A percentile compares a stretch with the other conserved stretches of the same genome.
Conservation (phyloP, 2,797 vertebrate species). For the Orestias chungarensis region DNA sequence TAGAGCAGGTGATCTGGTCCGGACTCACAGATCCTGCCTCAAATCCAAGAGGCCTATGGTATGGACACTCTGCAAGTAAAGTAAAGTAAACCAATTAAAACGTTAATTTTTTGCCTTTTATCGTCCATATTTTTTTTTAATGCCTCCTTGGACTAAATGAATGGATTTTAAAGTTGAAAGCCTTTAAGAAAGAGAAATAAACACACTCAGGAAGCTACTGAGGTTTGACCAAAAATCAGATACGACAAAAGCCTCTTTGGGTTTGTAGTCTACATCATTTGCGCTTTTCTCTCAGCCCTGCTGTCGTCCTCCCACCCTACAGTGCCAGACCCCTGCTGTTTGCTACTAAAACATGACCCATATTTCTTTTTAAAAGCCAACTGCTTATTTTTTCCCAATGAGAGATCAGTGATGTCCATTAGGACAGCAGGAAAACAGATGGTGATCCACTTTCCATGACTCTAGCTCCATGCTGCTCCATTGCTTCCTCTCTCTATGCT, state of each 20-base stretch:
- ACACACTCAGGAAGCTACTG: constrained; percentile 30
- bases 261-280: constrained; percentile 33
- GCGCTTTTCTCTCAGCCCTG: constrained; percentile 19
- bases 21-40: constrained; percentile 89
- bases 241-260: constrained; percentile 44
- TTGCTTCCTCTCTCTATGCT: constrained; percentile 18
- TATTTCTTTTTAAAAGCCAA: constrained; percentile 70
- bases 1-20: constrained; percentile 96
- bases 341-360: constrained; percentile 43
- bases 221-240: constrained; percentile 35
- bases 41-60: constrained; percentile 93
- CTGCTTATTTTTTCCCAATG: constrained; percentile 68
- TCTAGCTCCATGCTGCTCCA: constrained; percentile 47
- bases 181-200: background rate
- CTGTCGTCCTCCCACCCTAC: constrained; percentile 27
- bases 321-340: constrained; percentile 20
- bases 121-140: background rate
- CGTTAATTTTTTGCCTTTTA: background rate
- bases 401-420: constrained; percentile 70
- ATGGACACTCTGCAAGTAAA: constrained; percentile 88
- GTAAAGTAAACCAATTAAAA: background rate
- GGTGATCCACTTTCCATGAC: constrained; percentile 51
- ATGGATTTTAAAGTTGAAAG: constrained; percentile 19
- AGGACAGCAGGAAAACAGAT: constrained; percentile 68
- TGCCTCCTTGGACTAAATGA: background rate